Base-by-base conservation (phyloP, 2,888 invertebrate genomes). In the Lampropteryx suffumata region DNA sequence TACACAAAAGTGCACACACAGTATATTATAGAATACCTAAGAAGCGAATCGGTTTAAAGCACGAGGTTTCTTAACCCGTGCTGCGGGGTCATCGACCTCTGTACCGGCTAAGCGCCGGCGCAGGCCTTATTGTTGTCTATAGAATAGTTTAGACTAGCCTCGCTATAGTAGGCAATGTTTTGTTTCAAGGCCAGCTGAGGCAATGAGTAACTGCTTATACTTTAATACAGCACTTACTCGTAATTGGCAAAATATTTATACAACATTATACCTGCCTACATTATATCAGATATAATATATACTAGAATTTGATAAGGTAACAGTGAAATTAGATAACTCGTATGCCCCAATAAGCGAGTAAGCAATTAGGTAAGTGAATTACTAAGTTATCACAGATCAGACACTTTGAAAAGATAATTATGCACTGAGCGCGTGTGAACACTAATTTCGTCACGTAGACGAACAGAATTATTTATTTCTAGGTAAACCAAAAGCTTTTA, bases 21-120 rank as follows among this genome's bases (percentile, higher is more conserved):
- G 76, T 73, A 73, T 78, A 73, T n/a, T n/a, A n/a, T 73, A 79
- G 79, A 83, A 82, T 84, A 78, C 83, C 81, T 86, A 84, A 85
- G 84, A 85, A 82, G 83, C 78, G 75, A 82, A 83, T 85, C 80
- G 79, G 79, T 84, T 86, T 83, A 86, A 84, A 83, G 84, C 84
- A 85, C 82, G 82, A 79, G 80, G 79, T 80, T 78, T 79, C 76
- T 81, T 79, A 82, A 83, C 84, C 84, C 81, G 80, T 68, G 74
- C 62, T 51, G 57, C 50, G 62, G 69, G 86, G 79, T 85, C 85
- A 76, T 57, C 66, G 82, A 78, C 79, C 83, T 62, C 62, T 54
- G 65, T 61, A 66, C 71, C 69, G 76, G 76, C 76, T 75, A 73
- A 79, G 83, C 84, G 82, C 82, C 82, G 74, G 83, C 82, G 83